Conservation (phyloP, 2,113 vertebrate genomes). For the Lepus americanus region DNA sequence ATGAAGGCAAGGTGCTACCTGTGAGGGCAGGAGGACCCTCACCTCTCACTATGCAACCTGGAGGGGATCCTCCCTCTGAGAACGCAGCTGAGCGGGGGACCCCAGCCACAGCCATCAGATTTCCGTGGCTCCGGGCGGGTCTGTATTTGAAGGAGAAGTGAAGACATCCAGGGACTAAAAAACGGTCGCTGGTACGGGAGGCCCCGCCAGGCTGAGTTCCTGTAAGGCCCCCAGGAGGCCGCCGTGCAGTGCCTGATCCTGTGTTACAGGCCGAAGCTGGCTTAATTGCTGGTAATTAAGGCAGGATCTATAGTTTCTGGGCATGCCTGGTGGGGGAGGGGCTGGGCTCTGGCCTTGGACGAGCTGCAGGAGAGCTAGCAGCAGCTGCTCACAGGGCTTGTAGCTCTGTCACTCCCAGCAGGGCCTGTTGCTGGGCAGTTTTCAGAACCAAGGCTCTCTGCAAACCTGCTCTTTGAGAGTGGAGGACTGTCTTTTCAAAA, state of each 20-base stretch:
- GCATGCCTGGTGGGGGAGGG: conserved; percentile 78
- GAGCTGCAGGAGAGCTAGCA: conserved; percentile 64
- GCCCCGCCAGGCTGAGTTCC: conserved; percentile 58
- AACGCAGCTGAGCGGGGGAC: not conserved
- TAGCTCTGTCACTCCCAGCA: conserved; percentile 47
- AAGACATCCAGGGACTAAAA: not conserved
- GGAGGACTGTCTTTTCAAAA: conserved; percentile 53
- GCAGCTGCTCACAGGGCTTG: conserved; percentile 71
- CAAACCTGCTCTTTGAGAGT: conserved; percentile 43
- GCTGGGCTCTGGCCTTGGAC: conserved; percentile 74
- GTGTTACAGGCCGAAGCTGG: conserved; percentile 71
- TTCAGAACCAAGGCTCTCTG: conserved; percentile 28
- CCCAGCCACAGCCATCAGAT: not conserved
- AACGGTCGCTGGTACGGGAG: conserved; percentile 44
- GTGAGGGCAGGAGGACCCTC: not conserved
- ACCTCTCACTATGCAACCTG: not conserved
- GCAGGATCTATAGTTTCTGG: conserved; percentile 79
- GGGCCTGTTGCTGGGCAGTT: conserved; percentile 73
- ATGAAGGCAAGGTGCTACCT: not conserved
- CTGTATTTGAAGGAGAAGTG: not conserved
- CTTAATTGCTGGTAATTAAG: conserved; percentile 81
- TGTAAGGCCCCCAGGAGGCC: conserved; percentile 59
- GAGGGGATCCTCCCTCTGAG: not conserved
- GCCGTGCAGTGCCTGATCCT: conserved; percentile 39
- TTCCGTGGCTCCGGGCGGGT: not conserved